Conservation (phyloP, 2,113 vertebrate genomes). For the Strix aluco region DNA sequence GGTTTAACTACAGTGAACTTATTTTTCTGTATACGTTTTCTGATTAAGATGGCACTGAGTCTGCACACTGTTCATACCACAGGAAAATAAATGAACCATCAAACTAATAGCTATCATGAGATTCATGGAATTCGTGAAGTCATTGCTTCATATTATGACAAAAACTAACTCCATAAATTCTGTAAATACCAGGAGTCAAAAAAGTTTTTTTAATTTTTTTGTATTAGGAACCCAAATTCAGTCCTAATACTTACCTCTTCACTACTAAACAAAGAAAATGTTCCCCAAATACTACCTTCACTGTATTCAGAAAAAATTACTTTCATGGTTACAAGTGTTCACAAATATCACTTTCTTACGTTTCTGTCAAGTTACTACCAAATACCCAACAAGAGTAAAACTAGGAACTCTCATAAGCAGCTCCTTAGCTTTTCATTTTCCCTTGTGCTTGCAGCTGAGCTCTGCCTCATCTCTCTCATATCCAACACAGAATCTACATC, state of each 20-base stretch:
- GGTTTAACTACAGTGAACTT: background rate
- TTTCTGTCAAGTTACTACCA: constrained; percentile 62
- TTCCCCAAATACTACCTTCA: background rate
- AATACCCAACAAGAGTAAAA: constrained; percentile 40
- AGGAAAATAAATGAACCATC: background rate
- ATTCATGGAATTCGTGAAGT: background rate
- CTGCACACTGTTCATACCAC: background rate
- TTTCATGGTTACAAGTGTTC: constrained; percentile 10
- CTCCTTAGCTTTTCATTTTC: constrained; percentile 46
- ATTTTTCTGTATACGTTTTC: background rate
- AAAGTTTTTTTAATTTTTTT: background rate
- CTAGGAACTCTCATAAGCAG: constrained; percentile 48
- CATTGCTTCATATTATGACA: background rate
- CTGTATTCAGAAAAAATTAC: background rate
- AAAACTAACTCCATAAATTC: background rate
- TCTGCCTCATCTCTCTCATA: constrained; percentile 18
- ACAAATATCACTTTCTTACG: constrained; percentile 47
- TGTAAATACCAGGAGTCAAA: background rate
- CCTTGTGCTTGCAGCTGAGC: constrained; percentile 59
- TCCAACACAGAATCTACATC: constrained; percentile 43
- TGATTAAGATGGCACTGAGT: background rate
- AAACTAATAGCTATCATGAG: background rate
- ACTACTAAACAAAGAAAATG: background rate
- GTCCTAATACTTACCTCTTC: background rate
- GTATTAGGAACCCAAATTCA: background rate